Base-by-base conservation (phyloP, 2,888 invertebrate species). In the Platypus cylindrus region DNA sequence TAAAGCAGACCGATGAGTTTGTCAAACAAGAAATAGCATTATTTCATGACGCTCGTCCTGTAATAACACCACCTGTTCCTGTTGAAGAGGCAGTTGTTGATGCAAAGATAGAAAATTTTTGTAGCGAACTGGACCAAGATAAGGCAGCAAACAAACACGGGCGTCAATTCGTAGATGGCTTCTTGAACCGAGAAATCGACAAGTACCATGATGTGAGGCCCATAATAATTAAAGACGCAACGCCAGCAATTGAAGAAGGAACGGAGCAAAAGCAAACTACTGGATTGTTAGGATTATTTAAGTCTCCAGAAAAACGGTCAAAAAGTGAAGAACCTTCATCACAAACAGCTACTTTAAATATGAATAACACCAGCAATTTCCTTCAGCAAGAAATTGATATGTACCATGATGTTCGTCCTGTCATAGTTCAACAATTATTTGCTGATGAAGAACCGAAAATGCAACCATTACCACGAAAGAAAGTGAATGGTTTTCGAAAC, bases 401-500 rank as follows among this genome's bases (percentile, higher is more conserved):
- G 30, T 51, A 48, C 27, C 39, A 49, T 24, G 50, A 51, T 32
- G 47, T 45, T 18, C 40, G 37, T 20, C 48, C 47, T 11, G 11
- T 39, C 1, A 31, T 37, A 25, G 9, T n/a, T n/a, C n/a, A 13
- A 4, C 25, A 25, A 17, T 12, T 16, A 15, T 8, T 12, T 8
- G 7, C 5, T n/a, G 14, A 32, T 31, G 14, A 13, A 7, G 18
- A 34, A 17, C 18, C 13, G 2, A 17, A 15, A 24, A 23, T 30
- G 18, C 20, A 27, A 28, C n/a, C 16, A 11, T 9, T 12, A 13
- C 14, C 32, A 8, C n/a, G n/a, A n/a, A n/a, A n/a, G n/a, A n/a
- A n/a, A n/a, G n/a, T n/a, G n/a, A n/a, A n/a, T n/a, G n/a, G n/a
- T n/a, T n/a, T n/a, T n/a, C n/a, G n/a, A n/a, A n/a, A 18, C 12